Conservation (phyloP, 35 echinoderm and acorn worm genomes). For the Heliocidaris tuberculata region DNA sequence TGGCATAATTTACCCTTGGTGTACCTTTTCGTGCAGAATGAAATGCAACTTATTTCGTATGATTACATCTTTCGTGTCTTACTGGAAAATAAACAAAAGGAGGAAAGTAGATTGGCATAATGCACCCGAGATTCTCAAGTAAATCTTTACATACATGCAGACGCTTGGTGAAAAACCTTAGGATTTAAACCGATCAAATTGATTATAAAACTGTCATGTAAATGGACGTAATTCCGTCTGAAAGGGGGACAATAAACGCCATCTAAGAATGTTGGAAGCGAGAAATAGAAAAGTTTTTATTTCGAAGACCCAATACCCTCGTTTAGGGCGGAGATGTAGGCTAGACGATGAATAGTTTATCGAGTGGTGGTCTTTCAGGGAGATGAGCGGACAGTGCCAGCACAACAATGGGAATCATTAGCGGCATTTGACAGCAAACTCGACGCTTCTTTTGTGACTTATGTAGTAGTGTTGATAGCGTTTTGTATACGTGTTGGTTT, state of each 20-base stretch:
- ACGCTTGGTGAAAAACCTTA: neutral
- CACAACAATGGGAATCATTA: neutral
- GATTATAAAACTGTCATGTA: slow-evolving; percentile 12
- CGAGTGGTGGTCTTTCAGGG: neutral
- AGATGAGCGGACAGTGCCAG: neutral
- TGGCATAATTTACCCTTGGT: neutral
- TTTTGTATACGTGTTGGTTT: neutral
- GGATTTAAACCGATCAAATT: slow-evolving; percentile 8
- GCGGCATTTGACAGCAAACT: neutral
- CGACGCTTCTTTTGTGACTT: neutral
- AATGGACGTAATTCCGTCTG: neutral
- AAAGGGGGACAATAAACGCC: neutral
- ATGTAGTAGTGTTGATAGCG: neutral
- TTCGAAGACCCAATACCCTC: slow-evolving; percentile 15
- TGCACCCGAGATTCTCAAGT: neutral
- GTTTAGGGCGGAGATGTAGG: neutral
- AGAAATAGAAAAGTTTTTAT: neutral
- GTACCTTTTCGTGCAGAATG: neutral
- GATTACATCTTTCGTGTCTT: neutral
- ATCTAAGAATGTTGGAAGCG: neutral
- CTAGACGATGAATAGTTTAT: neutral
- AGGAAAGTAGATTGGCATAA: neutral
- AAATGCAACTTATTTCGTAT: neutral
- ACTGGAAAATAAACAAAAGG: neutral
- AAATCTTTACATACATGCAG: neutral